Evolutionary conservation across 2,888 invertebrate genomes (phyloP), one percentile per base, ranked within the genome.

Genomic region (Lysandra bellargus): DNA sequence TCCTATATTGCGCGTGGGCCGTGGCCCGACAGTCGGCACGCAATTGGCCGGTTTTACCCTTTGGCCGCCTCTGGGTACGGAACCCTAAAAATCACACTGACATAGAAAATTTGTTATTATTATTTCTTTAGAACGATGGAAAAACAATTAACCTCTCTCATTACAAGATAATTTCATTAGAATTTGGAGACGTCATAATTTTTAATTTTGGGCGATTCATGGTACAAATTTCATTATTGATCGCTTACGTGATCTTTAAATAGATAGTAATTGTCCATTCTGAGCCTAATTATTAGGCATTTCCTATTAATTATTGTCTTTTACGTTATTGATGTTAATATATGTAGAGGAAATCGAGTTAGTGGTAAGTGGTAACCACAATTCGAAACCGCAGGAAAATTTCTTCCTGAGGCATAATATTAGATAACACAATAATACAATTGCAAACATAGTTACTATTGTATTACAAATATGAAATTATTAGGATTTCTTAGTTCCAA

Each of bases 351-450:
- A 76, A 76, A 53, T 75, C 49, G 75, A 4, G 49, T 57, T 33
- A 57, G 49, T 75, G 53, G 53, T 33, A 23, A 57, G 49, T 14
- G 30, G 76, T 57, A 2, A 49, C 40, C 23, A 49, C 49, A 49
- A 75, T 30, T 44, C 9, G 14, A 9, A 75, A 75, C 75, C 75
- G 75, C 75, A 75, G 14, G 76, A 14, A 76, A 75, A 76, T 57
- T 33, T 76, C 33, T 57, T 76, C 76, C 69, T 12, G 1, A 12
- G 7, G 69, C 23, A 12, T 12, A 69, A 14, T 33, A 69, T 69
- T 69, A 33, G 33, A 69, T 33, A 33, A 33, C 23, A 23, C 23
- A 23, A 23, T 23, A 23, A 23, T 23, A 23, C 23, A 23, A 23
- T 23, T 23, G 23, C 23, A 23, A 23, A 23, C 23, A 23, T 23